phyloP scores from a whole-genome alignment of 2,888 invertebrate species.

The Incurvaria masculella region DNA sequence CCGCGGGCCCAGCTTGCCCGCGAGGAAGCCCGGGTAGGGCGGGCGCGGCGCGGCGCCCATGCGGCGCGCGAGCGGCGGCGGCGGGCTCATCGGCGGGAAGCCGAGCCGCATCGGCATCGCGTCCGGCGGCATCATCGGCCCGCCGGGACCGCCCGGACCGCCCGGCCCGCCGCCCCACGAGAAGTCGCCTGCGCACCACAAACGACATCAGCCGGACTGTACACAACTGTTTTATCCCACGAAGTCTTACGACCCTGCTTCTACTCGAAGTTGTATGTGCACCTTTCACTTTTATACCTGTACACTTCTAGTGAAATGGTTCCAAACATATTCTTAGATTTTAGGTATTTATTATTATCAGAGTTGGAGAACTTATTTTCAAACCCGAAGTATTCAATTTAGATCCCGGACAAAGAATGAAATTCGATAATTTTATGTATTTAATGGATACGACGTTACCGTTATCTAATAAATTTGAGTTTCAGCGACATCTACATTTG shows the following conservation, averaged over 20 bases:
- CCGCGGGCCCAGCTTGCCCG: constrained; percentile 29
- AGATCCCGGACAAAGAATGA: too few relatives aligned
- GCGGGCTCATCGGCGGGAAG: constrained; percentile 19
- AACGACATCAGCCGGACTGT: not conserved
- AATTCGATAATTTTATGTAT: too few relatives aligned
- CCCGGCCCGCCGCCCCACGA: constrained; percentile 22
- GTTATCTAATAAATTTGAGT: too few relatives aligned
- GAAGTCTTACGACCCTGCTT: not conserved
- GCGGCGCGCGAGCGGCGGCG: constrained; percentile 37
- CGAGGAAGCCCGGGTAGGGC: constrained; percentile 28
- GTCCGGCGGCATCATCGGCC: constrained; percentile 18
- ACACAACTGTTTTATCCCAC: not conserved
- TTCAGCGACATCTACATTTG: too few relatives aligned
- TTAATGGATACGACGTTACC: too few relatives aligned
- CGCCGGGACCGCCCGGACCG: constrained; percentile 31
- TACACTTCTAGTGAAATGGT: too few relatives aligned
- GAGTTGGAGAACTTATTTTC: too few relatives aligned
- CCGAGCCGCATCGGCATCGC: constrained; percentile 26
- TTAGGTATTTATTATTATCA: too few relatives aligned
- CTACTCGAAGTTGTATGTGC: too few relatives aligned
- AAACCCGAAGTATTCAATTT: too few relatives aligned
- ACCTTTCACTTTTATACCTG: too few relatives aligned
- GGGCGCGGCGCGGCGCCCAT: constrained; percentile 30
- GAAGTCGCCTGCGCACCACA: constrained; percentile 31
- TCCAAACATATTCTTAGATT: too few relatives aligned